A percentile compares a stretch with the other conserved stretches of the same genome.
These are phyloP conservation scores for Abramis brama DNA, from an alignment of 2,113 vertebrate species.

Conservation along the genomic window DNA sequence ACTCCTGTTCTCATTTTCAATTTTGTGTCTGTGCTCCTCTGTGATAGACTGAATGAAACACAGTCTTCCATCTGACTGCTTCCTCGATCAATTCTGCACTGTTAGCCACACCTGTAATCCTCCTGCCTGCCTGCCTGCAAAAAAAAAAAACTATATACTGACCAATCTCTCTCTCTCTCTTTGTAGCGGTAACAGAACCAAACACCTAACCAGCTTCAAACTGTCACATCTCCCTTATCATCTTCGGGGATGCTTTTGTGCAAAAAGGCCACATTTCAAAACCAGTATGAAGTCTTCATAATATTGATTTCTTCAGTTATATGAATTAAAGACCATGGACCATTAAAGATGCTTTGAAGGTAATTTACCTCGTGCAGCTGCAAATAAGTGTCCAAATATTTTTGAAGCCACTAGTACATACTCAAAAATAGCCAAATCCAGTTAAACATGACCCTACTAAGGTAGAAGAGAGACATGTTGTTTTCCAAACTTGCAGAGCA, in stretches of 20 bases:
- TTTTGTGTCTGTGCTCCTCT: not conserved
- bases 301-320: not conserved
- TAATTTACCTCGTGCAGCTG: not conserved
- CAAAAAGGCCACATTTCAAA: not conserved
- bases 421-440: not conserved
- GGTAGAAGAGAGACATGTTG: not conserved
- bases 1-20: constrained; percentile 3
- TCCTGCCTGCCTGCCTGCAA: not conserved
- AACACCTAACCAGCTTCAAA: not conserved
- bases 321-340: not conserved
- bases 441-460: constrained; percentile 9
- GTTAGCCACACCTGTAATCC: constrained; percentile 41
- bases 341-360: not conserved
- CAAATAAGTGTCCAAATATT: not conserved
- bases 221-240: not conserved
- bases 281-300: not conserved
- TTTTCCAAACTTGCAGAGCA: constrained; percentile 21
- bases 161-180: constrained; percentile 9
- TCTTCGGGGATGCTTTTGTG: not conserved
- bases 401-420: not conserved
- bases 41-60: constrained; percentile 39
- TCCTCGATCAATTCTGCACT: constrained; percentile 29
- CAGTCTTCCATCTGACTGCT: constrained; percentile 45
- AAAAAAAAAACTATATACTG: constrained; percentile 11
- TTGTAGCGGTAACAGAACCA: not conserved